Evolutionary conservation across 1,140 invertebrate species (phyloP).

Genomic region (Lucilia sericata): DNA sequence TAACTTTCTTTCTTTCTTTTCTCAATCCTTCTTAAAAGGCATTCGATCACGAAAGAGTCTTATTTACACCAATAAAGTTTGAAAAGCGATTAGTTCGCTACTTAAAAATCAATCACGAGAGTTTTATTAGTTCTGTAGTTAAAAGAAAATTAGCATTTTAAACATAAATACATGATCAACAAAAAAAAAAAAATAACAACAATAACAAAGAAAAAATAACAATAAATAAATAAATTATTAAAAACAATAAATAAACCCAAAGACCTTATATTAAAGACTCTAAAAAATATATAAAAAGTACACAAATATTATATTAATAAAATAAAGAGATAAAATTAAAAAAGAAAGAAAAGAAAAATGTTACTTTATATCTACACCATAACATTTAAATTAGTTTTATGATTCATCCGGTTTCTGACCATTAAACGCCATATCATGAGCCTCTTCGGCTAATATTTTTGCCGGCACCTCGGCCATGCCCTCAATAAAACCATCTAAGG

Average conservation of each 20-base stretch:
- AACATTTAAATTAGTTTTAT: conserved; percentile 43
- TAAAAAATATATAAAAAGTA: no score
- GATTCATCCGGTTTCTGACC: conserved; percentile 69
- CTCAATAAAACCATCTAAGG: conserved; percentile 70
- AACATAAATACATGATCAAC: no score
- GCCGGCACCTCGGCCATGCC: conserved; percentile 62
- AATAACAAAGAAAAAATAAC: background rate
- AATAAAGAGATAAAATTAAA: conserved; percentile 48
- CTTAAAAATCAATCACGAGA: no score
- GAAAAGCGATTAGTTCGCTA: no score
- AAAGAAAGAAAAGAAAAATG: conserved; percentile 47
- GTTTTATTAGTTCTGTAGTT: no score
- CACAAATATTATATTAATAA: no score
- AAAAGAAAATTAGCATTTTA: no score
- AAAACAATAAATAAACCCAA: background rate
- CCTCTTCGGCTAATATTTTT: conserved; percentile 67
- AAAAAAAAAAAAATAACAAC: no score
- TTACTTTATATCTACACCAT: conserved; percentile 42
- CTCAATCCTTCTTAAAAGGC: no score
- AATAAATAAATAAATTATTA: background rate
- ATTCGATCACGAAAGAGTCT: no score
- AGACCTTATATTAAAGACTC: background rate
- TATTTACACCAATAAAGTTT: no score
- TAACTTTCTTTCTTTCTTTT: no score
- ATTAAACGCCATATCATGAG: conserved; percentile 76